Conservation (phyloP, 2,113 vertebrate species). For the Donacobius atricapilla region DNA sequence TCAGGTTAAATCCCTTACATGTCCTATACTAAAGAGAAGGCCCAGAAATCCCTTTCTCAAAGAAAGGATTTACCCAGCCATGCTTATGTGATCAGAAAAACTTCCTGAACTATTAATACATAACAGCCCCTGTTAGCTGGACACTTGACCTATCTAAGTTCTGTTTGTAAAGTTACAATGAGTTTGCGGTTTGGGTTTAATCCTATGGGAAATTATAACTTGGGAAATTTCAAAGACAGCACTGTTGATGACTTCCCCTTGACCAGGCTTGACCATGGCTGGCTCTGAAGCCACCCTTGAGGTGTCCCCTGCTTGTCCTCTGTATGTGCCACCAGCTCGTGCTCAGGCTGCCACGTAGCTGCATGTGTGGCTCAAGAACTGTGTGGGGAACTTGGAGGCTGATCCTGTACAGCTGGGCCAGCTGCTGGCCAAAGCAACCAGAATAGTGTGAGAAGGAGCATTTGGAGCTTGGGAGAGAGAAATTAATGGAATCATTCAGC, state of each 20-base stretch:
- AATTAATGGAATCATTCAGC: background rate
- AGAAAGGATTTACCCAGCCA: background rate
- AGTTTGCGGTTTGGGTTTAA: background rate
- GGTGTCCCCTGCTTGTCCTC: background rate
- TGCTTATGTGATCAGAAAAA: accelerated
- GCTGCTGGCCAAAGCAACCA: background rate
- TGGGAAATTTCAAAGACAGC: background rate
- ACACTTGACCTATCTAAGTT: background rate
- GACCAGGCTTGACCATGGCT: background rate
- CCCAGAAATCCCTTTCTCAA: background rate
- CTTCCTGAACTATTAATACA: background rate
- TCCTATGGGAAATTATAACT: background rate
- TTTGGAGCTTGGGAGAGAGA: background rate
- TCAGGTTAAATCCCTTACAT: background rate
- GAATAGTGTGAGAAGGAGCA: background rate
- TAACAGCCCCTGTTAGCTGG: background rate
- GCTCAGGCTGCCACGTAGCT: background rate
- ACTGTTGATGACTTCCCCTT: background rate
- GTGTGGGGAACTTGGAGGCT: background rate
- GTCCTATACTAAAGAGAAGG: background rate
- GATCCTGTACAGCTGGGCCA: background rate
- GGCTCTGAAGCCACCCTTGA: background rate
- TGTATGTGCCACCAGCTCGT: accelerated
- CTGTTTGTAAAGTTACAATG: background rate
- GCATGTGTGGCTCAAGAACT: accelerated